Percentiles rank a stretch among this genome's conserved stretches.
phyloP scores from a whole-genome alignment of 2,113 vertebrate genomes.

The Narcine bancroftii region DNA sequence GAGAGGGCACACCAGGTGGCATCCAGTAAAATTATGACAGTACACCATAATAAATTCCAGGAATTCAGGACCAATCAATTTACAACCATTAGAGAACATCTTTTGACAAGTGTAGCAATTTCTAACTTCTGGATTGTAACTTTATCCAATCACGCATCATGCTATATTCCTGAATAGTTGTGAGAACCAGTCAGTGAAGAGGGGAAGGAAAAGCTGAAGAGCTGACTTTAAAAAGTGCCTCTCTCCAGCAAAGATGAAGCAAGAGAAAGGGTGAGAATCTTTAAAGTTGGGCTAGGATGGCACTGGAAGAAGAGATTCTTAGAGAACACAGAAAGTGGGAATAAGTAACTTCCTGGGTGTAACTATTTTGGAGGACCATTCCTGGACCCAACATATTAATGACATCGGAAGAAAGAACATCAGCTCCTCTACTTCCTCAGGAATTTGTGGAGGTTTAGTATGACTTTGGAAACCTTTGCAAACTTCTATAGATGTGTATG shows the following conservation, averaged over 20 bases:
- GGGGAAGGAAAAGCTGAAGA: not conserved
- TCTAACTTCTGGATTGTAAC: not conserved
- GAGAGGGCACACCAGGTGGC: too few relatives aligned
- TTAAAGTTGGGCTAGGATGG: not conserved
- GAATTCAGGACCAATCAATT: not conserved
- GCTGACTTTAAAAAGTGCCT: not conserved
- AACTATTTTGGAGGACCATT: too few relatives aligned
- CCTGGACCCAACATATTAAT: too few relatives aligned
- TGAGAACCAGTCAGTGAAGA: not conserved
- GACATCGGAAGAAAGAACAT: too few relatives aligned
- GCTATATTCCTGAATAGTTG: not conserved
- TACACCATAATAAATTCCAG: not conserved
- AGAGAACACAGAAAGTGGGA: not conserved
- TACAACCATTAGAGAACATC: not conserved
- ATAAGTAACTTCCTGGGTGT: too few relatives aligned
- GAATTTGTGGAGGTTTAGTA: too few relatives aligned
- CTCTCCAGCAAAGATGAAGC: not conserved
- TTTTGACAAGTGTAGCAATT: not conserved
- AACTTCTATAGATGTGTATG: too few relatives aligned
- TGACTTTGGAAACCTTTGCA: too few relatives aligned
- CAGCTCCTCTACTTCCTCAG: too few relatives aligned
- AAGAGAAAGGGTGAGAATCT: not conserved
- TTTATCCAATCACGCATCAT: not conserved
- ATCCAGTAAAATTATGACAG: not conserved
- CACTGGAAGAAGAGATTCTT: not conserved